Evolutionary conservation across 2,888 invertebrate species (phyloP).

Genomic region (Eupithecia centaureata): DNA sequence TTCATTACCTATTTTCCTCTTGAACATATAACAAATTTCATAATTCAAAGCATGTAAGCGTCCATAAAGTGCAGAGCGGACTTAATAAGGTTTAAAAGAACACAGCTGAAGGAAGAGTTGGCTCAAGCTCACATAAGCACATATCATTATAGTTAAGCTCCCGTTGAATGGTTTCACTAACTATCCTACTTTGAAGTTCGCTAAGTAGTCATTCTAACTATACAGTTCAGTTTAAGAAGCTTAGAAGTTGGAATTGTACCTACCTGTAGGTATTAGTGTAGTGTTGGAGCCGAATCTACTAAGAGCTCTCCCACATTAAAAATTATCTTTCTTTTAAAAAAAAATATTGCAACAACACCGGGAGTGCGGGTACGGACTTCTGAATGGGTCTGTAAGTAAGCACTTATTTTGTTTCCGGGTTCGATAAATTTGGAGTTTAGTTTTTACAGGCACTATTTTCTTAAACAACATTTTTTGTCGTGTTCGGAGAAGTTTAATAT

Average conservation of each 20-base stretch:
- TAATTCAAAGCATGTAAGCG: no score
- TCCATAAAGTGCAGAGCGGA: constrained; percentile 1
- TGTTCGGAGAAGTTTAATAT: no score
- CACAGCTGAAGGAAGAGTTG: constrained; percentile 9
- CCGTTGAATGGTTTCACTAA: constrained; percentile 30
- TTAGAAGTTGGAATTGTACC: constrained; percentile 15
- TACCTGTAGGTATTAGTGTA: not conserved
- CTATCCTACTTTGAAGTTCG: constrained; percentile 23
- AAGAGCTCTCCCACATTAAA: not conserved
- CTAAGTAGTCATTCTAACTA: constrained; percentile 28
- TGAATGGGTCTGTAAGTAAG: no score
- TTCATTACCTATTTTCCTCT: no score
- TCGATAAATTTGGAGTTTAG: no score
- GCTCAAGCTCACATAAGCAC: constrained; percentile 22
- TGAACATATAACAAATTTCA: not conserved
- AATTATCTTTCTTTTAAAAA: no score
- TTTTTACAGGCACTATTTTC: no score
- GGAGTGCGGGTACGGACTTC: no score
- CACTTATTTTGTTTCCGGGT: no score
- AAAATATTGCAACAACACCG: no score
- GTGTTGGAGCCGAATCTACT: not conserved
- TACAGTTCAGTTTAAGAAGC: constrained; percentile 24
- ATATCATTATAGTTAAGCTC: constrained; percentile 15
- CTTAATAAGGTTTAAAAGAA: constrained; percentile 11
- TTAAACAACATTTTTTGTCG: no score